Evolutionary conservation across 2,113 vertebrate species (phyloP).

Genomic region (Enhydra lutris): DNA sequence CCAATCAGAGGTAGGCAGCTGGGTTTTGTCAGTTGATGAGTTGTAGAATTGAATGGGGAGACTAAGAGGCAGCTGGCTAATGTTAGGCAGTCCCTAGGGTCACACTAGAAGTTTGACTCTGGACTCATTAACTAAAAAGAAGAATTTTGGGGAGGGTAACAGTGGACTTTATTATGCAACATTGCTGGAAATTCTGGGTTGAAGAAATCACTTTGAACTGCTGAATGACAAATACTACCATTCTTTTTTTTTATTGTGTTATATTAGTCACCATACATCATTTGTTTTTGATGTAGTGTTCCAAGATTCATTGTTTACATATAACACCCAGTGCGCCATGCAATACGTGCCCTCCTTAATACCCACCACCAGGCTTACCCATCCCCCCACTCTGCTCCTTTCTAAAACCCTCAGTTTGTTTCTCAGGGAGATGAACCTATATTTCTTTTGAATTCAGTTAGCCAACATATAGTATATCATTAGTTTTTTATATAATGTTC

Average conservation of each 20-base stretch:
- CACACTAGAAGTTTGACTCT: neutral
- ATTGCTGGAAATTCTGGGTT: slow-evolving; percentile 13
- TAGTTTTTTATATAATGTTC: too few species aligned
- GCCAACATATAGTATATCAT: too few species aligned
- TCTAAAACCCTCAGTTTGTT: too few species aligned
- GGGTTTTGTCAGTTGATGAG: neutral
- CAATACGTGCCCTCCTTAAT: too few species aligned
- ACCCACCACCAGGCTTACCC: too few species aligned
- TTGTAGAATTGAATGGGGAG: neutral
- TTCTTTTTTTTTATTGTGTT: neutral
- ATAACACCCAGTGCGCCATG: too few species aligned
- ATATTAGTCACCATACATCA: neutral
- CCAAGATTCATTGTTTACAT: neutral
- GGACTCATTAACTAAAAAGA: slow-evolving; percentile 11
- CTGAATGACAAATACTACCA: neutral
- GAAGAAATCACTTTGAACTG: slow-evolving; percentile 18
- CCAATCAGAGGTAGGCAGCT: neutral
- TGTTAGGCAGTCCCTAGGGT: neutral
- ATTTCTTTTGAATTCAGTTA: too few species aligned
- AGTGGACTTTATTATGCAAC: slow-evolving; percentile 21
- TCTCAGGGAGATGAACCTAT: too few species aligned
- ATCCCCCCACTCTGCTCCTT: too few species aligned
- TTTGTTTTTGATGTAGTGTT: neutral
- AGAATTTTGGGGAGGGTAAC: neutral
- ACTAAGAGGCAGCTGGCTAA: neutral